Percentiles rank a stretch among this genome's conserved stretches.
These are phyloP conservation scores for Drosophila ezoana DNA, from an alignment of 2,888 invertebrate species.

Conservation along the genomic window DNA sequence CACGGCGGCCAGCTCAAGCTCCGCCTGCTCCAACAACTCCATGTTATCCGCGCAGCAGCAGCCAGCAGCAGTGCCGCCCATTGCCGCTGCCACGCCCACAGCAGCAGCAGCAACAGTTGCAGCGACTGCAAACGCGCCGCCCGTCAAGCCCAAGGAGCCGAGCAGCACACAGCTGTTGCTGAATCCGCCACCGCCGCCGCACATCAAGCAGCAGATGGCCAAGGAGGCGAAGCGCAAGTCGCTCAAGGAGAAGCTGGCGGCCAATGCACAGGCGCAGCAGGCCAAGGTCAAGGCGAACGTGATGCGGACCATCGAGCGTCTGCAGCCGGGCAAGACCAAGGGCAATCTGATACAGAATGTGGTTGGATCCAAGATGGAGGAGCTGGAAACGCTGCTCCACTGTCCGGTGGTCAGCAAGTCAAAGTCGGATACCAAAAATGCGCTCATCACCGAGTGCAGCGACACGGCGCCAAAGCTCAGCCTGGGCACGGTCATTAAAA, in stretches of 20 bases:
- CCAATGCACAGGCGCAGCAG: constrained; percentile 85
- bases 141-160: constrained; percentile 82
- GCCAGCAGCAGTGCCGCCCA: constrained; percentile 44
- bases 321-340: constrained; percentile 95
- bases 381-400: constrained; percentile 86
- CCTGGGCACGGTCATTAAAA: constrained; percentile 92
- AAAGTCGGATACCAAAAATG: constrained; percentile 86
- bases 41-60: constrained; percentile 56
- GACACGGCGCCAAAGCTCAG: constrained; percentile 92
- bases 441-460: constrained; percentile 87
- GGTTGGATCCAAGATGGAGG: constrained; percentile 87
- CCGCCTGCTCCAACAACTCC: constrained; percentile 72
- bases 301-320: constrained; percentile 92
- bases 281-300: constrained; percentile 87
- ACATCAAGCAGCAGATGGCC: constrained; percentile 84
- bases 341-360: constrained; percentile 92
- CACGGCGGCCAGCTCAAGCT: constrained; percentile 77
- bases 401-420: constrained; percentile 85
- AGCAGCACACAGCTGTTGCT: constrained; percentile 82
- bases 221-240: constrained; percentile 85
- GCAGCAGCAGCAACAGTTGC: constrained; percentile 36
- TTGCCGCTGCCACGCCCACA: constrained; percentile 12
- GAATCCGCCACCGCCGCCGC: constrained; percentile 84
- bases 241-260: constrained; percentile 83
- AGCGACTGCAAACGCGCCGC: constrained; percentile 31